A percentile compares a stretch with the other conserved stretches of the same genome.
Evolutionary conservation across 1,140 invertebrate species (phyloP).

Genomic region (Leptestheria dahalacensis): DNA sequence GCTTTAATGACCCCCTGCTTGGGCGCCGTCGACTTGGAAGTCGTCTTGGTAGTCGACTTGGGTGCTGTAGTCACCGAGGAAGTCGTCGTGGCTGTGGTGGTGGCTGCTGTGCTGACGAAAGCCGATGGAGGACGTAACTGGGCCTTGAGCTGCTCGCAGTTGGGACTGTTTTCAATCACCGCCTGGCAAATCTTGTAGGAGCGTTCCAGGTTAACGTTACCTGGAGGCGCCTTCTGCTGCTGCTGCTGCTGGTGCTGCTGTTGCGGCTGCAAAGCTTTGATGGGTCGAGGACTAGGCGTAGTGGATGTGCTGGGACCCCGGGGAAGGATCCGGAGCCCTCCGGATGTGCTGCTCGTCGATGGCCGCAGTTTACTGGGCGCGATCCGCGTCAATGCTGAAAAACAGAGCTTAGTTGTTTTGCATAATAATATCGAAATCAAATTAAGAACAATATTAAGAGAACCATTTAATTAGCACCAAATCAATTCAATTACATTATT

Average conservation of each 20-base stretch:
- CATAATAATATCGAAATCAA: too few relatives aligned
- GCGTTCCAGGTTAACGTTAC: conserved; percentile 75
- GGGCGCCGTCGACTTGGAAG: not conserved
- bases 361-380: conserved; percentile 2
- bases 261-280: not conserved
- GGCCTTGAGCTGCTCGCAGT: conserved; percentile 66
- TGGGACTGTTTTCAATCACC: conserved; percentile 81
- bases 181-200: conserved; percentile 93
- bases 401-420: too few relatives aligned
- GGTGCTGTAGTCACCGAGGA: not conserved
- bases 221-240: conserved; percentile 56
- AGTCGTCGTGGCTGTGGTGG: not conserved
- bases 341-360: not conserved
- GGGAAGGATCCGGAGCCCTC: not conserved
- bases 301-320: not conserved
- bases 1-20: not conserved
- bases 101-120: conserved; percentile 35
- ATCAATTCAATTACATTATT: too few relatives aligned
- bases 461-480: too few relatives aligned
- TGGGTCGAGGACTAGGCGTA: not conserved
- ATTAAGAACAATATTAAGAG: too few relatives aligned
- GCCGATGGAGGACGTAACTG: conserved; percentile 68
- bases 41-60: conserved; percentile 1
- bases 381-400: not conserved
- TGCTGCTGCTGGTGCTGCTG: conserved; percentile 1